Evolutionary conservation across 2,797 vertebrate species (phyloP).

Genomic region (Hoplostethus mediterraneus): DNA sequence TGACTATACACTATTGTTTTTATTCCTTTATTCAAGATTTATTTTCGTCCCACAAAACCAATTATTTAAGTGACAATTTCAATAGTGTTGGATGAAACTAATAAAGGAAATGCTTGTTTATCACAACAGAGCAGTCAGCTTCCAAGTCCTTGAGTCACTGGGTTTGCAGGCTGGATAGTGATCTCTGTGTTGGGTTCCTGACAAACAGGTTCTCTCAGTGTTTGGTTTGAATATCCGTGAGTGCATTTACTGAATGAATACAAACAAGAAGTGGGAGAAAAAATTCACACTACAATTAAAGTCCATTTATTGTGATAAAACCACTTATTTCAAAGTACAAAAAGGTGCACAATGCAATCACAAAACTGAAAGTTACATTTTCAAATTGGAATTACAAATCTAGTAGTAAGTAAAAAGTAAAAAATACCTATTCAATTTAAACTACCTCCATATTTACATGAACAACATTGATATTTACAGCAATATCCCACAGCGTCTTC

Average conservation of each 20-base stretch:
- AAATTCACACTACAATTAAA: neutral
- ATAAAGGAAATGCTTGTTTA: neutral
- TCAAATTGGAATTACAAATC: neutral
- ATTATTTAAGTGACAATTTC: neutral
- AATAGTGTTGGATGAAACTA: neutral
- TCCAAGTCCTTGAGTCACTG: conserved; percentile 28
- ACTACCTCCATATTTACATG: neutral
- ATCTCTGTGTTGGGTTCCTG: conserved; percentile 38
- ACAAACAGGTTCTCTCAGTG: conserved; percentile 64
- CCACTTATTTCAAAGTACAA: conserved; percentile 2
- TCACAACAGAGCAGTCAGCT: neutral
- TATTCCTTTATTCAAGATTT: neutral
- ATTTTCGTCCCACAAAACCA: no score
- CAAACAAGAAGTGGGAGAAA: conserved; percentile 14
- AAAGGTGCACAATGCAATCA: neutral
- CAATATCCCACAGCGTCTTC: conserved; percentile 5
- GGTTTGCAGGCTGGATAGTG: conserved; percentile 4
- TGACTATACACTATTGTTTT: neutral
- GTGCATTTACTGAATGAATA: conserved; percentile 5
- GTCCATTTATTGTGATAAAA: conserved; percentile 47
- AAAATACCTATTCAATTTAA: conserved; percentile 11
- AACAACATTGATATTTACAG: neutral
- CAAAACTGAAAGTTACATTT: neutral
- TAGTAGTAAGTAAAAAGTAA: neutral
- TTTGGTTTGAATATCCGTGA: conserved; percentile 13